A percentile compares a stretch with the other conserved stretches of the same genome.
phyloP scores from a whole-genome alignment of 1,140 invertebrate genomes.

The Apis florea region DNA sequence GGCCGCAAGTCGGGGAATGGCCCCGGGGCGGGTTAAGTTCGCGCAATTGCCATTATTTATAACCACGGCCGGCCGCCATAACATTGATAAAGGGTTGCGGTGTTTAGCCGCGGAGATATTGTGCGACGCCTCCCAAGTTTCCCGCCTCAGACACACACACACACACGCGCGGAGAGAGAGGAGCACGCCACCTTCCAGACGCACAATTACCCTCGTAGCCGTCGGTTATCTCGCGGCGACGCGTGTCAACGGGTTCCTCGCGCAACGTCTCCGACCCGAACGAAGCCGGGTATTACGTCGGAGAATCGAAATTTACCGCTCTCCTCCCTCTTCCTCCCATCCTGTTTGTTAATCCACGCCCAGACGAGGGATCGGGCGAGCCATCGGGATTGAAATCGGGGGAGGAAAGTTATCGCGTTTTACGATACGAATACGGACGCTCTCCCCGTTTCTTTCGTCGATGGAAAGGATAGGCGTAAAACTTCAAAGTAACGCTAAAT shows the following conservation, averaged over 20 bases:
- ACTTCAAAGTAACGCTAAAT: no score
- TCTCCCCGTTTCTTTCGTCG: no score
- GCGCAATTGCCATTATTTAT: constrained; percentile 77
- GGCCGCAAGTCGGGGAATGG: constrained; percentile 59
- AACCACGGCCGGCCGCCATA: constrained; percentile 72
- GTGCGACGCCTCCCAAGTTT: constrained; percentile 68
- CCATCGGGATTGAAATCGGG: not conserved
- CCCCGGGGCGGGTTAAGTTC: constrained; percentile 62
- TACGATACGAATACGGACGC: not conserved
- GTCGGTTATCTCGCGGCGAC: constrained; percentile 12
- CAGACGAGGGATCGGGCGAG: not conserved
- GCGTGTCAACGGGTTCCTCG: not conserved
- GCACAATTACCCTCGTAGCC: constrained; percentile 11
- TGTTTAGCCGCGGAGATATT: constrained; percentile 69
- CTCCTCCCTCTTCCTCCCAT: not conserved
- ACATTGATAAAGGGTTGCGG: constrained; percentile 79
- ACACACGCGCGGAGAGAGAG: no score
- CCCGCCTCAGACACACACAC: constrained; percentile 15
- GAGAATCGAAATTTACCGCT: constrained; percentile 26
- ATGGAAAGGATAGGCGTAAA: no score
- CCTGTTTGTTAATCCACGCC: not conserved
- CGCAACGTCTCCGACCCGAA: not conserved
- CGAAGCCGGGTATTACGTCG: constrained; percentile 8
- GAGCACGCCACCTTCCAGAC: not conserved
- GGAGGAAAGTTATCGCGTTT: not conserved